Evolutionary conservation across 2,888 invertebrate genomes (phyloP), one percentile per base, ranked within the genome.

Genomic region (Syrista parreyssii): DNA sequence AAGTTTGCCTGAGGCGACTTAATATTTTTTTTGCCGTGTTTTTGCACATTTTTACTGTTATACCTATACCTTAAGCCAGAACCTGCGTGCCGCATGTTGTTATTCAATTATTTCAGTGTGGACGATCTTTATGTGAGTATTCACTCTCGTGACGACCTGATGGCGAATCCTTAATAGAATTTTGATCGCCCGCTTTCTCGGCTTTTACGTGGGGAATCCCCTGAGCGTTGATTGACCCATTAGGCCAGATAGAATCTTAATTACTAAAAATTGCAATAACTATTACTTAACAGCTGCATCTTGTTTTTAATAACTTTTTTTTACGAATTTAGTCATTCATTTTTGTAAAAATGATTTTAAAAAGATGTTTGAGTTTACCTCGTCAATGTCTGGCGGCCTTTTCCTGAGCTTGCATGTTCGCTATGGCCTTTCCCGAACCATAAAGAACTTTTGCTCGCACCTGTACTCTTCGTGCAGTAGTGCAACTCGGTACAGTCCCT

Each of bases 371-470:
- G 30, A 31, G n/a, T 23, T 76, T 68, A 76, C 81, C 82, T 79
- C 32, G 75, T 86, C 86, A 89, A 79, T 86, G 88, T 79, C 88
- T 85, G 30, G 89, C 87, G 15, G 90, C 90, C 83, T 88, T 88
- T 80, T 90, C 90, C 78, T 89, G 88, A 33, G 90, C 90, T 81
- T 88, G 88, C 78, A 90, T 85, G 80, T 84, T 89, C 73, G 90
- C 90, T 34, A 90, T 90, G 74, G 90, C 90, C 79, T 88, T 89
- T 79, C 89, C 89, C 23, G 89, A 88, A 11, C 90, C 90, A 80
- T 90, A 90, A 68, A 90, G 84, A 75, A 90, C 88, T 82, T 90
- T 90, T 68, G 90, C 90, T 55, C 90, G 88, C 34, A 90, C 88
- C 79, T 90, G 90, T 2, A 90, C 89, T 68, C 86, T 86, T 73